Evolutionary conservation across 2,797 vertebrate species (phyloP).

Genomic region (Setipinna tenuifilis): DNA sequence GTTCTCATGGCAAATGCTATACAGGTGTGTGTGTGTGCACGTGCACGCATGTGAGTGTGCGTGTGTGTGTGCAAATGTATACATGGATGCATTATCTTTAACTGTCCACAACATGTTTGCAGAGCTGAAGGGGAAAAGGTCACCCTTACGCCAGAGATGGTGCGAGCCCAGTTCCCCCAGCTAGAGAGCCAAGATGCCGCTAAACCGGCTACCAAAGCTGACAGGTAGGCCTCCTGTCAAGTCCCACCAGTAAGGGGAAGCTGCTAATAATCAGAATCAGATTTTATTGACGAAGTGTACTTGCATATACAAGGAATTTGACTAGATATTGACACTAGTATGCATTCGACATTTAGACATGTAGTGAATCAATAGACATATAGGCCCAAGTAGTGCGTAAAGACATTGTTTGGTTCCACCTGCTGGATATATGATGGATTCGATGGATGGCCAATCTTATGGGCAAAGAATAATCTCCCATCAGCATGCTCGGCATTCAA

Average conservation of each 20-base stretch:
- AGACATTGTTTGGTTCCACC: no score
- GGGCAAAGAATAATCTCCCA: no score
- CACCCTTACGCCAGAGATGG: constrained; percentile 71
- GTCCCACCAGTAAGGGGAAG: background rate
- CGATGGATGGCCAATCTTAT: no score
- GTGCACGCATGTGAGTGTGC: background rate
- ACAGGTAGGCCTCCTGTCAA: constrained; percentile 37
- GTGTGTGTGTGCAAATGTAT: background rate
- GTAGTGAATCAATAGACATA: no score
- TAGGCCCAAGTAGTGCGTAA: no score
- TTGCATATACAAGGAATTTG: no score
- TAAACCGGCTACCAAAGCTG: constrained; percentile 32
- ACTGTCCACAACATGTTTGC: constrained; percentile 19
- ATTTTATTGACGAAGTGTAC: no score
- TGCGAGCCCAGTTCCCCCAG: constrained; percentile 67
- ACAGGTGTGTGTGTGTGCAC: background rate
- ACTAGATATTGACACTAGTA: no score
- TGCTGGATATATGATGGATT: no score
- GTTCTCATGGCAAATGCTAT: background rate
- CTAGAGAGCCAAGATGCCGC: constrained; percentile 34
- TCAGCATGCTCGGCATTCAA: no score
- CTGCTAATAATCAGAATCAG: no score
- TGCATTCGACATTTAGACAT: no score
- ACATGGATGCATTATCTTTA: background rate
- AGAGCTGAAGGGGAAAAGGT: constrained; percentile 59